Evolutionary conservation across 1,140 invertebrate species (phyloP).

Genomic region (Bombus affinis): DNA sequence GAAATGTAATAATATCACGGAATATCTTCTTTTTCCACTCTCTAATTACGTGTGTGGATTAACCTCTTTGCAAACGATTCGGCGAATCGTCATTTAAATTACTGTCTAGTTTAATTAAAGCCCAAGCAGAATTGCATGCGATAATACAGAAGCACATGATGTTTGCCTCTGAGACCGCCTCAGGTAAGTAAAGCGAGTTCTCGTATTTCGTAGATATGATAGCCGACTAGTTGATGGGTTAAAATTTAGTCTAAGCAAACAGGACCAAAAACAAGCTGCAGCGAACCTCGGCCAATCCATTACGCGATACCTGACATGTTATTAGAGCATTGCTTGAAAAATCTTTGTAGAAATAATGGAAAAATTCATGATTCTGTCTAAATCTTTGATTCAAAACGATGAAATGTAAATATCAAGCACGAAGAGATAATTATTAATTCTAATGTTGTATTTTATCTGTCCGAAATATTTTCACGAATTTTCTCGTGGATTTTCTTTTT

Average conservation of each 20-base stretch:
- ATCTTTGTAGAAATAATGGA: too few relatives aligned
- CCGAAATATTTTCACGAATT: too few relatives aligned
- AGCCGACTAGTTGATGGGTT: slow-evolving; percentile 39
- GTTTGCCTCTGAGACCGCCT: slow-evolving; percentile 41
- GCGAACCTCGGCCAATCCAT: not conserved
- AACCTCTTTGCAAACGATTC: slow-evolving; percentile 2
- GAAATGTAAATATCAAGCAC: too few relatives aligned
- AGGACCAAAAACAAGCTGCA: slow-evolving; percentile 24
- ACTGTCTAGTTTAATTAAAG: slow-evolving; percentile 46
- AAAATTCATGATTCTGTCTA: too few relatives aligned
- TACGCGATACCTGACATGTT: not conserved
- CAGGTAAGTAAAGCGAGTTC: slow-evolving; percentile 37
- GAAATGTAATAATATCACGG: not conserved
- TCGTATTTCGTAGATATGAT: slow-evolving; percentile 46
- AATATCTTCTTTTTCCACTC: not conserved
- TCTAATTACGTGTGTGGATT: not conserved
- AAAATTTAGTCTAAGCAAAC: slow-evolving; percentile 44
- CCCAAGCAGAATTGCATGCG: slow-evolving; percentile 34
- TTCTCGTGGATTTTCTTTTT: too few relatives aligned
- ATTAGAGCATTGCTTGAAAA: not conserved
- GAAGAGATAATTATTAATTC: too few relatives aligned
- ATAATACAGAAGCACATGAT: slow-evolving; percentile 23
- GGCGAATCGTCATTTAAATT: slow-evolving; percentile 15
- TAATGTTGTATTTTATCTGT: too few relatives aligned
- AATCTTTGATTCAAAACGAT: not conserved